Percentiles rank a stretch among this genome's conserved stretches.
Conservation (phyloP, 35 echinoderm and acorn worm species). For the Lytechinus pictus region DNA sequence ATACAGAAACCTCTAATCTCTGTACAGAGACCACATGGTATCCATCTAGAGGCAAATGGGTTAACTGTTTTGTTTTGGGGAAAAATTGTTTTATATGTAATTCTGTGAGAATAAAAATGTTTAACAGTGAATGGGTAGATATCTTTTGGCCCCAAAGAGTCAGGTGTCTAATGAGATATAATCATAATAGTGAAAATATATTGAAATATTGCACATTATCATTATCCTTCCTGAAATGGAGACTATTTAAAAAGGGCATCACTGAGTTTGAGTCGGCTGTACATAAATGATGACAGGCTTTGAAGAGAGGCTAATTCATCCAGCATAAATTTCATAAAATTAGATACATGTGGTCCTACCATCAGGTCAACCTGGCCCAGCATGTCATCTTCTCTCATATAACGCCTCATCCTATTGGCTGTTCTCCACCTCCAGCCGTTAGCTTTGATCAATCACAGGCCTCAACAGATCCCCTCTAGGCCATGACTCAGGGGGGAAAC, state of each 20-base stretch:
- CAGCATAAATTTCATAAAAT: slow-evolving; percentile 50
- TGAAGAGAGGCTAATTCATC: slow-evolving; percentile 21
- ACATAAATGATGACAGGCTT: neutral
- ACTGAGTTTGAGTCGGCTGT: neutral
- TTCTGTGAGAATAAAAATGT: too few species aligned
- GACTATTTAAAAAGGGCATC: neutral
- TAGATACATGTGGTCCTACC: slow-evolving; percentile 40
- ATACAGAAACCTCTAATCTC: too few species aligned
- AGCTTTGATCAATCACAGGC: slow-evolving; percentile 17
- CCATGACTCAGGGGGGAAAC: slow-evolving; percentile 27
- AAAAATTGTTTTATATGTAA: too few species aligned
- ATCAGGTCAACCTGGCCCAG: slow-evolving; percentile 40
- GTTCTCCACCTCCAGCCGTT: neutral
- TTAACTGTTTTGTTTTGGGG: too few species aligned
- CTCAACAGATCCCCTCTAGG: neutral
- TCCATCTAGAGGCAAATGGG: too few species aligned
- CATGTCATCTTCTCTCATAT: neutral
- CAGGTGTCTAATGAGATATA: too few species aligned
- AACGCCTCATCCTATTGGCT: neutral
- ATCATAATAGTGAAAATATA: neutral
- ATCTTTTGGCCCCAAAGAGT: too few species aligned
- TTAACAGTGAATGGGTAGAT: too few species aligned
- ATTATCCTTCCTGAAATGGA: neutral
- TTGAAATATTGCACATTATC: neutral
- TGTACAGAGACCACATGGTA: too few species aligned